Base-by-base conservation (phyloP, 2,888 invertebrate species). In the Tolmerus cingulatus region DNA sequence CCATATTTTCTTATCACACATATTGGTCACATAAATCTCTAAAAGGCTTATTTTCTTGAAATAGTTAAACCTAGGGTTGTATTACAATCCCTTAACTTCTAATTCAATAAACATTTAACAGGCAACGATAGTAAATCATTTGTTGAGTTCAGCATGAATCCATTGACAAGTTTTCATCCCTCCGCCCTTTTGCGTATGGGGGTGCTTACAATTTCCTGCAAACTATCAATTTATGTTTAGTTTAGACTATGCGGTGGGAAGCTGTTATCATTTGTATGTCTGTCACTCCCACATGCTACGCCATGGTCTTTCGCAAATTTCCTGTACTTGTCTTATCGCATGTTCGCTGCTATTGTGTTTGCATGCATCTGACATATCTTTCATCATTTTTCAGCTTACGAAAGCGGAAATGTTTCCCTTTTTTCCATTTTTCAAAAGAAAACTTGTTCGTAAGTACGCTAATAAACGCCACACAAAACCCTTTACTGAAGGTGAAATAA, bases 341-440 rank as follows among this genome's bases (percentile, higher is more conserved):
- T 57, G 57, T 57, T 57, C 23, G 9, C 9, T 16, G 30, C n/a
- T 74, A 30, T 74, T 74, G 14, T 16, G 74, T 74, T 74, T 74
- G 76, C 76, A 76, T 76, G 76, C 76, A 76, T 76, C 37, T 76
- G 76, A 76, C 76, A 76, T 76, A 76, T 76, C 34, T 37, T 76
- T 76, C 66, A 66, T 66, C 66, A 66, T 66, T 23, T 23, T 23
- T 23, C 66, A 66, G 19, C 27, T 66, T 66, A 23, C 19, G 12
- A 66, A 23, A 66, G 9, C 23, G 2, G 66, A 8, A 66, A 27
- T 66, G 4, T 9, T 66, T 27, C 1, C 27, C 12, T 19, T 23
- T 66, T 23, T 23, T 66, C 27, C 12, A 66, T 66, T 66, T 23
- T 66, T 66, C 66, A 23, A 27, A 23, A 23, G 27, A 66, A 14